phyloP scores from a whole-genome alignment of 2,888 invertebrate species.

The Himalopsyche anomala region DNA sequence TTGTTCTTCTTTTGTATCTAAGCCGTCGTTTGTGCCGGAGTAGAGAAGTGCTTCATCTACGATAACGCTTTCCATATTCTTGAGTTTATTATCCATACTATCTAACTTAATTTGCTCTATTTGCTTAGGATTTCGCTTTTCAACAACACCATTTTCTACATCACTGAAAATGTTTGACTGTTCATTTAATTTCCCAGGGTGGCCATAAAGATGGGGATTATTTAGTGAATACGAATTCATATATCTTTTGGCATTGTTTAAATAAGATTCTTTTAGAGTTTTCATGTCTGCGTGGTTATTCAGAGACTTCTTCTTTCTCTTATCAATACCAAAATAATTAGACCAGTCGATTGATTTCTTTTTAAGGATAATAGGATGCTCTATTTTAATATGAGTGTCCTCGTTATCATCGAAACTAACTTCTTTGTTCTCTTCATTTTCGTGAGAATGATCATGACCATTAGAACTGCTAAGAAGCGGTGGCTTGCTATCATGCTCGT shows the following conservation, averaged over 20 bases:
- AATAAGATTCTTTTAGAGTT: constrained; percentile 53
- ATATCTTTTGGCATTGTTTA: constrained; percentile 59
- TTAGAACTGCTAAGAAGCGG: constrained; percentile 65
- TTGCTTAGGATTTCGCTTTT: constrained; percentile 72
- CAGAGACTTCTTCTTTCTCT: constrained; percentile 82
- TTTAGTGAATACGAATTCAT: constrained; percentile 67
- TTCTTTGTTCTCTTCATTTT: constrained; percentile 70
- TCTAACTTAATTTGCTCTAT: constrained; percentile 80
- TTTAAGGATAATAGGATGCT: constrained; percentile 78
- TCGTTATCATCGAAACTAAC: constrained; percentile 68
- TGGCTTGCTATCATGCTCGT: constrained; percentile 64
- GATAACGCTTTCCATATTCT: constrained; percentile 86
- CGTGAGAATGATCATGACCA: constrained; percentile 67
- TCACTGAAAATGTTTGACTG: constrained; percentile 71
- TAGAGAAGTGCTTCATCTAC: constrained; percentile 88
- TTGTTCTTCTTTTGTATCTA: constrained; percentile 80
- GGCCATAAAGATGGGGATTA: constrained; percentile 70
- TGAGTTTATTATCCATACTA: constrained; percentile 84
- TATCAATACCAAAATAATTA: constrained; percentile 90
- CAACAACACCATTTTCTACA: constrained; percentile 70
- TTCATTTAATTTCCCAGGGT: constrained; percentile 67
- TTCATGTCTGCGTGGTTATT: constrained; percentile 45
- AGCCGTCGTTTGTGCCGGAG: constrained; percentile 83
- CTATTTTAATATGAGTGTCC: constrained; percentile 70
- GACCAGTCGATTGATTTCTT: constrained; percentile 93